Evolutionary conservation across 2,797 vertebrate species (phyloP).

Genomic region (Petrocephalus schoutedeni): DNA sequence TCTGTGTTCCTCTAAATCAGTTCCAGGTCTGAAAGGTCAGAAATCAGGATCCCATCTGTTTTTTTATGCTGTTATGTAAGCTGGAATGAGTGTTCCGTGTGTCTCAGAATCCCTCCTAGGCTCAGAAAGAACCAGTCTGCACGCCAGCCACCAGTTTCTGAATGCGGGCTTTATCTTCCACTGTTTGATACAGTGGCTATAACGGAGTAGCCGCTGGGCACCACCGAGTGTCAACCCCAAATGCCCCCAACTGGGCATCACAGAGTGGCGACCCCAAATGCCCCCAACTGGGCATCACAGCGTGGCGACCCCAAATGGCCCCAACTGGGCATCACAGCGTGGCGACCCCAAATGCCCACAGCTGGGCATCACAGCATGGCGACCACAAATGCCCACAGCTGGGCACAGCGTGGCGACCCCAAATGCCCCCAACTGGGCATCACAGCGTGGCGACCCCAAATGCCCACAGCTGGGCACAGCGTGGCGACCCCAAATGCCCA

Average conservation of each 20-base stretch:
- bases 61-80: neutral
- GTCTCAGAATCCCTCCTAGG: neutral
- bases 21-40: neutral
- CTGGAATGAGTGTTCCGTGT: neutral
- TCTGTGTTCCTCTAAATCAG: neutral
- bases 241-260: neutral
- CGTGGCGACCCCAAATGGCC: neutral
- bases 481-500: neutral
- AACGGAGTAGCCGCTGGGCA: neutral
- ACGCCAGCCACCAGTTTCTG: neutral
- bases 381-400: neutral
- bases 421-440: neutral
- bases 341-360: neutral
- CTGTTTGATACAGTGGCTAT: neutral
- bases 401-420: neutral
- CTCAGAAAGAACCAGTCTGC: neutral
- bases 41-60: neutral
- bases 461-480: neutral
- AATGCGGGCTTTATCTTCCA: neutral
- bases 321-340: neutral
- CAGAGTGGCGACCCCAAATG: neutral
- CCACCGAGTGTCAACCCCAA: neutral
- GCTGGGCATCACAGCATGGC: neutral
- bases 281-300: neutral
- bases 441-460: too few species aligned